Evolutionary conservation across 2,888 invertebrate species (phyloP), one percentile per base, ranked within the genome.

Genomic region (Heliconius erato): DNA sequence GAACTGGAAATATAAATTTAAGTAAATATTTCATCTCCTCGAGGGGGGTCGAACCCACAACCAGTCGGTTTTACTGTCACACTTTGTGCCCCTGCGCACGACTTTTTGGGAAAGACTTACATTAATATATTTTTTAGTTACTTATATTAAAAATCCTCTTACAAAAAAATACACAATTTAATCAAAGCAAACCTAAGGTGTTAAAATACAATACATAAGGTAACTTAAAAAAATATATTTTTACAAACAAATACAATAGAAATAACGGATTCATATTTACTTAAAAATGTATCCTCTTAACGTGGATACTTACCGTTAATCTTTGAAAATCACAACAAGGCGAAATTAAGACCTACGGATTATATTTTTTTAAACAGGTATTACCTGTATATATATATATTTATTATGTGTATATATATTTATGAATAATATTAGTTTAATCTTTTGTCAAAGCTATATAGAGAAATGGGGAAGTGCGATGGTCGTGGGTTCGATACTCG

Each of bases 241-340:
- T 76, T 26, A 19, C 9, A 63, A 11, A n/a, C 35, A 11, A n/a
- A 1, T 76, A 59, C 4, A 63, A 67, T 76, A 59, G 11, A 76
- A 63, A n/a, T 76, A 76, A 76, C 63, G 63, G 63, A 16, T 19
- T 40, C 14, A 59, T 59, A 26, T 40, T 76, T 40, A 76, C 40
- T 76, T 76, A 76, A 76, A 63, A 76, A 63, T 14, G 3, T 35
- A 76, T 63, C 76, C 76, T 63, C 76, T 76, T 76, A 76, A 9
- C 76, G 54, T 26, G 44, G 6, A 72, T n/a, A 6, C 28, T 65
- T 71, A 74, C 59, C 40, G 76, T 63, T 76, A 63, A 76, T 76
- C 35, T 76, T 76, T 16, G 35, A 40, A 74, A 76, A 76, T 63
- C 5, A 76, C 32, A 76, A 59, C 59, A 63, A 35, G 35, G 12